Evolutionary conservation across 1,140 invertebrate species (phyloP), one percentile per base, ranked within the genome.

Genomic region (Drosophila nigrodunni): DNA sequence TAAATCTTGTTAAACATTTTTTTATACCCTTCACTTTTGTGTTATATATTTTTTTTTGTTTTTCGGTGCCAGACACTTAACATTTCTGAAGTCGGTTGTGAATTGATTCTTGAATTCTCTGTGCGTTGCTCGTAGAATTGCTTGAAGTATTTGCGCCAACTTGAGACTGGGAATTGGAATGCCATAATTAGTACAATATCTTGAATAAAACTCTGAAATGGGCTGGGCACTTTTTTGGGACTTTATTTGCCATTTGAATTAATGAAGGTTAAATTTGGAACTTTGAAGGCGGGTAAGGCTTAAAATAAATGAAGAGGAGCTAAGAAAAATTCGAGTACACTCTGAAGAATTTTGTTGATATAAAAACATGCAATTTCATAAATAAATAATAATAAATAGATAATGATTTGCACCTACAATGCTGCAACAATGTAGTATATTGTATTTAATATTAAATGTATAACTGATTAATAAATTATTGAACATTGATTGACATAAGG

Each of bases 21-120:
- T 67, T 81, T 69, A 72, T 59, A 77, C 79, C 79, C 68, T 81
- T 81, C 79, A 81, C 79, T 81, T 81, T 30, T 30, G 25, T 30
- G 25, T 30, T 30, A 5, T 30, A 6, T 30, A 0, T 5, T 30
- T 30, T 30, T 30, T 6, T 6, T 30, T 30, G 3, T 30, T 30
- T 30, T 80, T 68, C 25, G 43, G 34, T 64, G 73, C 54, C 62
- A 73, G 6, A 57, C 35, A 39, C 43, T 37, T 55, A 47, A 58
- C 35, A 58, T 30, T 30, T 44, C 15, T 30, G 4, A 37, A 57
- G 41, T 77, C 43, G 50, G 35, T 44, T 64, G 44, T 46, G 21
- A 57, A n/a, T 64, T 46, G 7, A 37, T 71, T 64, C 35, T 70
- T 44, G 46, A 59, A 10, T 54, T 52, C 49, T 37, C 39, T 62